Base-by-base conservation (phyloP, 2,797 vertebrate genomes). In the Otolemur crassicaudatus region DNA sequence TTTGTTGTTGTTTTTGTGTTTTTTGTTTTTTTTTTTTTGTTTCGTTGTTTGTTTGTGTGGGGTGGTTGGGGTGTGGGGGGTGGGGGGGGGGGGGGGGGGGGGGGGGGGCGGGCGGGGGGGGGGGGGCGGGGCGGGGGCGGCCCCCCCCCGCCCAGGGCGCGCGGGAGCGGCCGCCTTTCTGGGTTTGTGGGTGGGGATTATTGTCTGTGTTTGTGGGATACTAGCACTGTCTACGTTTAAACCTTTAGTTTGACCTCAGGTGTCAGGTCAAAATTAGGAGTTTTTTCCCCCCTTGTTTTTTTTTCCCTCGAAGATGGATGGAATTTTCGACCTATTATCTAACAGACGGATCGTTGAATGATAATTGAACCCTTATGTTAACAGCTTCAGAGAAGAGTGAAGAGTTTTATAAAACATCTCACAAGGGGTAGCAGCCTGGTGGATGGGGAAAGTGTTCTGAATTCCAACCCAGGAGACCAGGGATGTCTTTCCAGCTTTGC, bases 281-380 rank as follows among this genome's bases (percentile, higher is more conserved):
- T 73, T 34, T 56, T 11, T 13, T 13, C 43, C 11, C 9, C 10
- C 10, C 8, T 56, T 22, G 12, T 53, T n/a, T 5, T 2, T 61
- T n/a, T 34, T 6, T 7, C 14, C 11, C 43, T n/a, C 19, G 6
- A 84, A 94, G 94, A 88, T 97, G 92, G 96, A 97, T 97, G 96
- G 97, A 97, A 97, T 97, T 98, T 95, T 97, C 81, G 60, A 95
- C 92, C 85, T 87, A 69, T 97, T 98, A 97, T 96, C 96, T 97
- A 94, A 93, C 95, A 60, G 91, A 84, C 96, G 94, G 93, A 97
- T 98, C 97, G 97, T 77, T 91, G 97, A 87, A 92, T 96, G 95
- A 95, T 97, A 97, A 97, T 97, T 97, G 96, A 95, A 96, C 92
- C 94, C 97, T 97, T 95, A 97, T 97, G 97, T 95, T 97, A 96